Evolutionary conservation across 2,888 invertebrate species (phyloP).

Genomic region (Eubasilissa splendida): DNA sequence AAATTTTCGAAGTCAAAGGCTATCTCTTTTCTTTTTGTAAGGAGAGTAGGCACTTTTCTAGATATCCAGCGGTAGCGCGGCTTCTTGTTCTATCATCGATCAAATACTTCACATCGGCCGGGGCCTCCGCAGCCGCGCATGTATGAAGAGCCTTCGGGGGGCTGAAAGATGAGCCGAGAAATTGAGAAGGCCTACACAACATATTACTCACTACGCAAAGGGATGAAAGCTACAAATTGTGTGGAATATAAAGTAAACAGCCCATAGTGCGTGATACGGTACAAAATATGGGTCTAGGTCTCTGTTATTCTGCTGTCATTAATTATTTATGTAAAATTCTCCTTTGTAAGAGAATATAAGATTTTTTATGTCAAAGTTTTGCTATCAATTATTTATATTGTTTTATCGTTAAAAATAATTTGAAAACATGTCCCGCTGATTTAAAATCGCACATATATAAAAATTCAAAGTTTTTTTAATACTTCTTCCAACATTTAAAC

Average conservation of each 20-base stretch:
- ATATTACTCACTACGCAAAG: conserved; percentile 12
- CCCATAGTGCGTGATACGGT: conserved; percentile 3
- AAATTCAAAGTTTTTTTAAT: no score
- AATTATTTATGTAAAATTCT: no score
- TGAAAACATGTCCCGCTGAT: no score
- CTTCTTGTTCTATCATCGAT: conserved; percentile 25
- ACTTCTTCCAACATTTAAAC: no score
- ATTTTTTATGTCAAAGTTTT: no score
- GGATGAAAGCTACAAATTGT: conserved; percentile 27
- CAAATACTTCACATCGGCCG: not conserved
- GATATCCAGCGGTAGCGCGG: not conserved
- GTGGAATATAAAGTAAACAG: conserved; percentile 9
- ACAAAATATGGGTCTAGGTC: not conserved
- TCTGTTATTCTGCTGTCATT: no score
- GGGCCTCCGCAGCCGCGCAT: not conserved
- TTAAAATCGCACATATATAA: no score
- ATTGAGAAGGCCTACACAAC: conserved; percentile 33
- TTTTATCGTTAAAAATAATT: no score
- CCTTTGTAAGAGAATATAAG: no score
- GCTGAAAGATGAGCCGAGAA: conserved; percentile 17
- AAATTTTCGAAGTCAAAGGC: conserved; percentile 5
- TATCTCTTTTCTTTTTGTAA: not conserved
- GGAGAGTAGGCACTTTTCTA: not conserved
- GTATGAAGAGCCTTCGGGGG: not conserved
- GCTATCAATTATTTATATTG: no score